Evolutionary conservation across 1,140 invertebrate species (phyloP), one percentile per base, ranked within the genome.

Genomic region (Trichogramma pretiosum): DNA sequence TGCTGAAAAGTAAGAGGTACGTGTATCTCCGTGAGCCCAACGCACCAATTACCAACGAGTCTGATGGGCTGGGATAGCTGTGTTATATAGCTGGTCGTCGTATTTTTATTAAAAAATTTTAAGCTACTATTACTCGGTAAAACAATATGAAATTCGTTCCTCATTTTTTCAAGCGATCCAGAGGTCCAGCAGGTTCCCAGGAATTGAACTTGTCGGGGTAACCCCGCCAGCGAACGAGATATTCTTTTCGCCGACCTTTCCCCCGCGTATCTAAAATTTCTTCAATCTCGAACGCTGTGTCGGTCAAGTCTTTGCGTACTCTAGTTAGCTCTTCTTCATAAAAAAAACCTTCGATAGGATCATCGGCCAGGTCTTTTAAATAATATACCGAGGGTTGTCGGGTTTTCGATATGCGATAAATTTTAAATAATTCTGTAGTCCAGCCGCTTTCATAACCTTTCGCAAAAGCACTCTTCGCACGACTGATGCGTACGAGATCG

Each of bases 91-190:
- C 40, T 21, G 3, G 53, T 56, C 2, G 56, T 58, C 2, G 43
- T 54, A 35, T 61, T 61, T 0, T 56, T 37, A 1, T 52, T 48
- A 46, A 41, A 59, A 51, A 39, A 61, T 34, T 44, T n/a, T 53
- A 58, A 52, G 17, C 53, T 54, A 19, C 35, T 37, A 19, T 37
- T 37, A 13, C 16, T 37, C 18, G 35, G 35, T 10, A 37, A 10
- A 2, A 53, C 42, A 2, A 52, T 24, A 18, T 48, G 35, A 46
- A 48, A 52, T 10, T 52, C 34, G 10, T 52, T 46, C 5, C 2
- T n/a, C n/a, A n/a, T n/a, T n/a, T n/a, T n/a, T n/a, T n/a, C n/a
- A n/a, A n/a, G n/a, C n/a, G n/a, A n/a, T n/a, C n/a, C n/a, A n/a
- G n/a, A n/a, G n/a, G n/a, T n/a, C n/a, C n/a, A n/a, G n/a, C n/a